Conservation (phyloP, 2,888 invertebrate species). For the Microctonus aethiopoides region DNA sequence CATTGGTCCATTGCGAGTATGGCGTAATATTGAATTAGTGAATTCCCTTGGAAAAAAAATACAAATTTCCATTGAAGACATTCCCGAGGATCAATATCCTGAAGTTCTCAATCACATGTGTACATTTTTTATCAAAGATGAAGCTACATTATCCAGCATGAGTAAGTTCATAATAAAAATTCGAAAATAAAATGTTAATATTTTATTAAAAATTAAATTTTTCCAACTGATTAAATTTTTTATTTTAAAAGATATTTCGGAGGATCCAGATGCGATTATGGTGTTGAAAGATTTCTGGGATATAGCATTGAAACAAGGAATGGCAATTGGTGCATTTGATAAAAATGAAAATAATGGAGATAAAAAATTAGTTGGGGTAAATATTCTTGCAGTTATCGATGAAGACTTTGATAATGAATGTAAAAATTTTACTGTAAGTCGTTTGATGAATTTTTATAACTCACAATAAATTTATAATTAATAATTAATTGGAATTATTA, state of each 20-base stretch:
- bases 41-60: conserved; percentile 44
- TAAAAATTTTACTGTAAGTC: conserved; percentile 38
- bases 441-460: background rate
- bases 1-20: conserved; percentile 54
- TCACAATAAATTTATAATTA: background rate
- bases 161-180: conserved; percentile 46
- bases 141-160: conserved; percentile 44
- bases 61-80: conserved; percentile 56
- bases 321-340: conserved; percentile 61
- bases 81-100: conserved; percentile 55
- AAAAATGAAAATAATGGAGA: conserved; percentile 55
- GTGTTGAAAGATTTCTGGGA: conserved; percentile 47
- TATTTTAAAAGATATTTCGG: conserved; percentile 15
- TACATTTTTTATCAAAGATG: conserved; percentile 50
- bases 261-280: conserved; percentile 3
- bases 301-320: conserved; percentile 52
- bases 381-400: conserved; percentile 39
- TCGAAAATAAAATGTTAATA: background rate
- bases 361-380: conserved; percentile 61
- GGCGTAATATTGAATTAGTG: conserved; percentile 49
- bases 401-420: conserved; percentile 22
- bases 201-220: background rate
- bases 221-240: background rate
- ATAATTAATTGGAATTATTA: background rate
- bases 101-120: conserved; percentile 55